Evolutionary conservation across 2,113 vertebrate genomes (phyloP).

Genomic region (Colossoma macropomum): DNA sequence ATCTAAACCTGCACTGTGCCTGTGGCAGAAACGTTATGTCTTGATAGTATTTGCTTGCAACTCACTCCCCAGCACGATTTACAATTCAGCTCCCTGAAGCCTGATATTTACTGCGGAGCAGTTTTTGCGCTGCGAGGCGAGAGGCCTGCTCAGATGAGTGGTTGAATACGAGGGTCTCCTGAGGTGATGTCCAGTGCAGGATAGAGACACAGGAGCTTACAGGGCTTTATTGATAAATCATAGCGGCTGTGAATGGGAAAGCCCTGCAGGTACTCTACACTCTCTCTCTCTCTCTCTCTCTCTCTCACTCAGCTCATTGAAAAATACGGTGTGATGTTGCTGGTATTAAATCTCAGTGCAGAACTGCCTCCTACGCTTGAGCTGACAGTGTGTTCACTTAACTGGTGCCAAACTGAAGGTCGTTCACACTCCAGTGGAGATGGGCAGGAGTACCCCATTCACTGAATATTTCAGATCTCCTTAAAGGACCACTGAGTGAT

Average conservation of each 20-base stretch:
- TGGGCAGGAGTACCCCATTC: slow-evolving; percentile 18
- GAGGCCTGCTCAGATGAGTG: background rate
- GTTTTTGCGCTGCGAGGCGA: background rate
- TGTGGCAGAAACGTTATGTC: slow-evolving; percentile 5
- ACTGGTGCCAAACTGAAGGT: slow-evolving; percentile 9
- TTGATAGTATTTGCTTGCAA: background rate
- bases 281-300: background rate
- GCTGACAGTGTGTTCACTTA: background rate
- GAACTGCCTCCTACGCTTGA: background rate
- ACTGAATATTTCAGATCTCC: slow-evolving; percentile 1
- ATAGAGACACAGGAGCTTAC: background rate
- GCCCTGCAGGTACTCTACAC: background rate
- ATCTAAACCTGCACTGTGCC: background rate
- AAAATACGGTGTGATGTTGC: background rate
- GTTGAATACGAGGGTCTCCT: background rate
- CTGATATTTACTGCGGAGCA: slow-evolving; percentile 24
- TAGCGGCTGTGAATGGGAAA: background rate
- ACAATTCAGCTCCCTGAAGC: slow-evolving; percentile 14
- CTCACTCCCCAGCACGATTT: slow-evolving; percentile 10
- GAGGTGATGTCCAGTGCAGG: background rate
- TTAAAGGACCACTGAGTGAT: background rate
- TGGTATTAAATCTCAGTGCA: background rate
- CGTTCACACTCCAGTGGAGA: slow-evolving; percentile 11
- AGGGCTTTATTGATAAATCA: background rate
- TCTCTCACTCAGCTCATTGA: slow-evolving; percentile 8